Percentiles rank a stretch among this genome's conserved stretches.
These are phyloP conservation scores for Cancer borealis DNA, from an alignment of 2,888 invertebrate species.

Conservation along the genomic window DNA sequence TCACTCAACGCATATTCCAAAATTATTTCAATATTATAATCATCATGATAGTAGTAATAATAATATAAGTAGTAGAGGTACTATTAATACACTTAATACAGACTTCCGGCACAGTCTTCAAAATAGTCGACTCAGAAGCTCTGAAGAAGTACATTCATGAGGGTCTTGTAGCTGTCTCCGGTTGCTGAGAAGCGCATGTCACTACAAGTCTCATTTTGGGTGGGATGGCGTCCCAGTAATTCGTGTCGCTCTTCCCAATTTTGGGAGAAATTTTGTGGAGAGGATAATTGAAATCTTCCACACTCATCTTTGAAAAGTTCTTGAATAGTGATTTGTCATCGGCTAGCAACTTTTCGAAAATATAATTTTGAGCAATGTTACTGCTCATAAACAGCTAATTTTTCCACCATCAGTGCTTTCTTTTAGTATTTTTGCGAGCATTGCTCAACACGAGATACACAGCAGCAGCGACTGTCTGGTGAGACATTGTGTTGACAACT, in stretches of 20 bases:
- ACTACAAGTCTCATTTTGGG: constrained; percentile 47
- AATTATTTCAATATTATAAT: too few relatives aligned
- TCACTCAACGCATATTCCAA: neutral
- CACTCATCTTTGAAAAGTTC: constrained; percentile 54
- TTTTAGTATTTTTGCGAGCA: neutral
- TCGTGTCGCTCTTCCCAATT: constrained; percentile 53
- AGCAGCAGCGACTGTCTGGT: too few relatives aligned
- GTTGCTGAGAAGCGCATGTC: constrained; percentile 28
- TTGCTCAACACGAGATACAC: too few relatives aligned
- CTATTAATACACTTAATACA: too few relatives aligned
- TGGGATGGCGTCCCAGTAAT: constrained; percentile 55
- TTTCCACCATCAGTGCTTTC: neutral
- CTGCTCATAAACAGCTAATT: neutral
- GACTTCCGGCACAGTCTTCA: neutral
- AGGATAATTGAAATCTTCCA: constrained; percentile 50
- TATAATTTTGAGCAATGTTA: neutral
- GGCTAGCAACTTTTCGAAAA: neutral
- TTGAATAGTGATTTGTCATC: constrained; percentile 8
- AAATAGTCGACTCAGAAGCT: constrained; percentile 41
- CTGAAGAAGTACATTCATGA: constrained; percentile 52
- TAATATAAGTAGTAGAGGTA: too few relatives aligned
- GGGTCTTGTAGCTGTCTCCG: constrained; percentile 54
- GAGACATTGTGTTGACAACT: neutral
- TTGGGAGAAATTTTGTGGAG: constrained; percentile 48
- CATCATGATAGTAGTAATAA: too few relatives aligned